Base-by-base conservation (phyloP, 2,888 invertebrate genomes). In the Anoncus sp. region DNA sequence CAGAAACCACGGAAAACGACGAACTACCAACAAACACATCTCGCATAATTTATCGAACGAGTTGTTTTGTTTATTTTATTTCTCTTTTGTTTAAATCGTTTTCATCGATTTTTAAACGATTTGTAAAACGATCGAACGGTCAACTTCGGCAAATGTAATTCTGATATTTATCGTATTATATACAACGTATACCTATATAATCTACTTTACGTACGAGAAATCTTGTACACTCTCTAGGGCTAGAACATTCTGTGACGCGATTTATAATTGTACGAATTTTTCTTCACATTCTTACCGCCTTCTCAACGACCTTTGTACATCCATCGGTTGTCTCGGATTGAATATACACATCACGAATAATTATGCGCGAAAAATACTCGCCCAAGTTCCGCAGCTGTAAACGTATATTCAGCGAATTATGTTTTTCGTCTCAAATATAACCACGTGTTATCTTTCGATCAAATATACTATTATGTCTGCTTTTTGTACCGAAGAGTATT, bases 331-430 rank as follows among this genome's bases (percentile, higher is more conserved):
- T 55, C 55, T 43, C 24, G 63, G 14, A 38, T 10, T 38, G 16
- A 51, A 55, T 38, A 55, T 35, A 40, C 35, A 55, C 20, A 45
- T 51, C 47, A 16, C 2, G 4, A 51, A 51, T 31, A 55, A 40
- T 67, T 49, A 45, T 40, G 57, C 69, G 35, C 40, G 38, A 67
- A 67, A 49, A 60, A 67, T 55, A 62, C 66, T 74, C 73, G 66
- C 74, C 74, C 74, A 79, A 47, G 38, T 55, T 47, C 49, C n/a
- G n/a, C n/a, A 59, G 70, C 78, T 74, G 79, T 79, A 73, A 76
- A 79, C 47, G 73, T 45, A 43, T 45, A 45, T 66, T 53, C 3
- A 47, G 18, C 16, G 16, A 49, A 57, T 43, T 45, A 76, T 24
- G 38, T 60, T 57, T 51, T 40, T 51, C 22, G 18, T 49, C 53